phyloP scores from a whole-genome alignment of 1,140 invertebrate species.

The Drosophila nigrodunni region DNA sequence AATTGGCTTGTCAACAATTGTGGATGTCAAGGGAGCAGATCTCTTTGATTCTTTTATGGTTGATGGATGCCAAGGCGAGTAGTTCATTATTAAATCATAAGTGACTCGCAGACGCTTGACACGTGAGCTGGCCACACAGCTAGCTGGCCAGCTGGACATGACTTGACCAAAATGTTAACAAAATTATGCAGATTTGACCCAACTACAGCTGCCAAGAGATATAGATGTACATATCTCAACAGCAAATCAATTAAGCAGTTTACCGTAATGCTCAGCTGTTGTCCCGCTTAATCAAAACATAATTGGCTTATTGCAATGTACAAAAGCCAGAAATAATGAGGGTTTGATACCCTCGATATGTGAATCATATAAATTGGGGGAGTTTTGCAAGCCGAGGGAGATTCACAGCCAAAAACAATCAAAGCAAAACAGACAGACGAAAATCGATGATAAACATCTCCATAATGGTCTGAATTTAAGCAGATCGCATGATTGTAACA shows the following conservation, averaged over 20 bases:
- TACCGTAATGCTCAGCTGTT: constrained; percentile 37
- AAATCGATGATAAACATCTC: constrained; percentile 72
- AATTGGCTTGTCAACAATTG: constrained; percentile 69
- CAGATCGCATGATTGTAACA: constrained; percentile 41
- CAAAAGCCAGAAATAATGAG: constrained; percentile 80
- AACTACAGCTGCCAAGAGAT: constrained; percentile 54
- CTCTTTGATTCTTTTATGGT: constrained; percentile 23
- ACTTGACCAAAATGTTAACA: constrained; percentile 45
- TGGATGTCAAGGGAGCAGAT: constrained; percentile 71
- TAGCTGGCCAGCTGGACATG: constrained; percentile 61
- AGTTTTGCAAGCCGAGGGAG: constrained; percentile 5
- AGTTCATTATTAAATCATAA: constrained; percentile 81
- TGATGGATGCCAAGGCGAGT: constrained; percentile 40
- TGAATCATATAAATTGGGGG: constrained; percentile 24
- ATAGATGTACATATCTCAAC: constrained; percentile 37
- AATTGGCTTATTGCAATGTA: constrained; percentile 72
- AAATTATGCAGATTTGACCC: constrained; percentile 61
- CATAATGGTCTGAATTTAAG: constrained; percentile 59
- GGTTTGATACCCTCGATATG: constrained; percentile 58
- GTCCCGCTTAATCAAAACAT: constrained; percentile 66
- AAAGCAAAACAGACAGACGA: constrained; percentile 60
- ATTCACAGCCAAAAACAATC: constrained; percentile 25
- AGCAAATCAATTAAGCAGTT: constrained; percentile 61
- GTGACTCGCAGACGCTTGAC: constrained; percentile 48
- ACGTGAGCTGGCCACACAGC: constrained; percentile 69